These are phyloP conservation scores for Plumapathes pennacea DNA, from an alignment of 92 coral and sea anemone genomes.

Conservation along the genomic window DNA sequence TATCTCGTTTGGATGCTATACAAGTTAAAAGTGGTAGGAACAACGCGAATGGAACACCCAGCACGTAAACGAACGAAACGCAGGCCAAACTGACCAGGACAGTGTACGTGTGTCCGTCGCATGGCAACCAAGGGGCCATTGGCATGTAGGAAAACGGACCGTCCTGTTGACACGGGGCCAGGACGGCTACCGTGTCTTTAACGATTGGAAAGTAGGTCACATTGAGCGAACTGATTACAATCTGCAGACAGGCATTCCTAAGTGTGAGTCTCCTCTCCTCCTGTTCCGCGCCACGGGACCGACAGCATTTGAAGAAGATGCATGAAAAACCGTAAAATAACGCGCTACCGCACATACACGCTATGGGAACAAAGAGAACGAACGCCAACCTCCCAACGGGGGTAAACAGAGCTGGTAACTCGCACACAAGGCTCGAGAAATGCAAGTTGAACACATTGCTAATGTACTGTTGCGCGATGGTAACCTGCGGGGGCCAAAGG, in stretches of 20 bases:
- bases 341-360: conserved; percentile 31
- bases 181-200: conserved; percentile 38
- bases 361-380: conserved; percentile 52
- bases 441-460: conserved; percentile 54
- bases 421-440: conserved; percentile 56
- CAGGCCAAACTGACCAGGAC: conserved; percentile 36
- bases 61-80: conserved; percentile 38
- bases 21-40: conserved; percentile 38
- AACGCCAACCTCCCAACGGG: conserved; percentile 46
- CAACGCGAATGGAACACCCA: conserved; percentile 50
- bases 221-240: conserved; percentile 28
- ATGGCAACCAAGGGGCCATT: conserved; percentile 55
- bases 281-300: not conserved
- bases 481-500: conserved; percentile 53
- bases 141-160: conserved; percentile 13
- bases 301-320: not conserved
- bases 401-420: conserved; percentile 38
- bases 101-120: conserved; percentile 30
- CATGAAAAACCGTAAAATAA: conserved; percentile 22
- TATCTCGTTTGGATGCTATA: conserved; percentile 5
- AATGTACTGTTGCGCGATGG: conserved; percentile 44
- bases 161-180: conserved; percentile 40
- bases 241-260: conserved; percentile 32
- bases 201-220: conserved; percentile 66
- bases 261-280: not conserved